Evolutionary conservation across 2,888 invertebrate genomes (phyloP).

Genomic region (Subacronicta megacephala): DNA sequence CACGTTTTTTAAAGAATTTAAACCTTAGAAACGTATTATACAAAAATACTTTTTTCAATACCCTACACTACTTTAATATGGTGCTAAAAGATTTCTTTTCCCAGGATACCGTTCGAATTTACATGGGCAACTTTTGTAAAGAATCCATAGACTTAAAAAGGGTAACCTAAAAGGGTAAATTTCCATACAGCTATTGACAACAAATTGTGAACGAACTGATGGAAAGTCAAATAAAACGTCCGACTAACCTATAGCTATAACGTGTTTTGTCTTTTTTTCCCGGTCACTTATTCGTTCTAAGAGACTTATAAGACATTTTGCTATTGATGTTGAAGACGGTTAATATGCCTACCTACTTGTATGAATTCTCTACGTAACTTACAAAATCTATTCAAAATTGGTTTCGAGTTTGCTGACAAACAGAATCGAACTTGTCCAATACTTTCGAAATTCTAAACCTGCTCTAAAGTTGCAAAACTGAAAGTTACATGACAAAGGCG

Average conservation of each 20-base stretch:
- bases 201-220: conserved; percentile 41
- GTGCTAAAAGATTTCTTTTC: conserved; percentile 50
- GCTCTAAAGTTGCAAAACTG: conserved; percentile 26
- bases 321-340: too few relatives aligned
- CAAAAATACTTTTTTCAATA: conserved; percentile 5
- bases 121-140: conserved; percentile 44
- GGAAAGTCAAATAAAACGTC: conserved; percentile 48
- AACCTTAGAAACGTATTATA: background rate
- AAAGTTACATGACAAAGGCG: conserved; percentile 18
- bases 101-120: conserved; percentile 34
- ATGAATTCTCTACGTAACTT: too few relatives aligned
- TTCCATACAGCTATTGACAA: conserved; percentile 63
- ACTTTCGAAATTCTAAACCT: conserved; percentile 31
- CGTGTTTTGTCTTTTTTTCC: too few relatives aligned
- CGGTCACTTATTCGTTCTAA: too few relatives aligned
- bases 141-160: conserved; percentile 37
- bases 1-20: too few relatives aligned
- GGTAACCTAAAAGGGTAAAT: conserved; percentile 53
- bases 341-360: too few relatives aligned
- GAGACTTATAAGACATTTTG: too few relatives aligned
- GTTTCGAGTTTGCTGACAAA: conserved; percentile 23
- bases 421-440: conserved; percentile 29
- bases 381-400: too few relatives aligned
- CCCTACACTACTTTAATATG: conserved; percentile 22
- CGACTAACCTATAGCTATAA: too few relatives aligned